Conservation (phyloP, 30 jellyfish, hydroid and myxozoan species). For the Chironex yamaguchii region DNA sequence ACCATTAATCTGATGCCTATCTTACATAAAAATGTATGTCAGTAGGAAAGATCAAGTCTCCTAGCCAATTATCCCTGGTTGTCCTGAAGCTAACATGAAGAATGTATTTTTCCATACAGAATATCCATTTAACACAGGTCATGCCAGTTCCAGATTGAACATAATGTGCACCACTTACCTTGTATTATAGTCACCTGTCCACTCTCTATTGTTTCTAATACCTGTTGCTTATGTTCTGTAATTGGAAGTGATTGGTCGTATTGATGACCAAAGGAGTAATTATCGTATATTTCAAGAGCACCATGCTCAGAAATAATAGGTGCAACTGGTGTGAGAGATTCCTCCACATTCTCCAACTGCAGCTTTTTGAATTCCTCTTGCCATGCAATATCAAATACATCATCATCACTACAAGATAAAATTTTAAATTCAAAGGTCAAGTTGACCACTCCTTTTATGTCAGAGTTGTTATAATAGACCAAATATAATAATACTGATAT, state of each 20-base stretch:
- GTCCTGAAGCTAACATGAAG: no score
- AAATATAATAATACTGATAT: not conserved
- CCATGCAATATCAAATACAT: not conserved
- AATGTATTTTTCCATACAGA: no score
- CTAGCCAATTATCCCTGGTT: no score
- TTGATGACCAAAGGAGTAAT: slow-evolving; percentile 76
- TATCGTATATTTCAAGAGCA: slow-evolving; percentile 89
- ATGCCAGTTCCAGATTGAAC: no score
- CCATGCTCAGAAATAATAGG: slow-evolving; percentile 53
- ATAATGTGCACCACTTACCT: slow-evolving; percentile 80
- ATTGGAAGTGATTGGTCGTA: slow-evolving; percentile 91
- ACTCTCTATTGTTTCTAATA: slow-evolving; percentile 87
- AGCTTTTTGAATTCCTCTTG: not conserved
- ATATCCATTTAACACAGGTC: no score
- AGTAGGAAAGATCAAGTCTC: no score
- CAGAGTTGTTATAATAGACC: no score
- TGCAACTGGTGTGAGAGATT: slow-evolving; percentile 50
- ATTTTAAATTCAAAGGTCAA: not conserved
- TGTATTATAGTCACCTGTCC: slow-evolving; percentile 90
- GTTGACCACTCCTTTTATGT: not conserved
- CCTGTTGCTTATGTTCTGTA: slow-evolving; percentile 74
- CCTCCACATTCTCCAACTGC: slow-evolving; percentile 19
- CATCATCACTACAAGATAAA: not conserved
- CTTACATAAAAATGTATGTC: no score
- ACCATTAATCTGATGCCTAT: not conserved